Evolutionary conservation across 2,797 vertebrate genomes (phyloP).

Genomic region (Holocentrus rufus): DNA sequence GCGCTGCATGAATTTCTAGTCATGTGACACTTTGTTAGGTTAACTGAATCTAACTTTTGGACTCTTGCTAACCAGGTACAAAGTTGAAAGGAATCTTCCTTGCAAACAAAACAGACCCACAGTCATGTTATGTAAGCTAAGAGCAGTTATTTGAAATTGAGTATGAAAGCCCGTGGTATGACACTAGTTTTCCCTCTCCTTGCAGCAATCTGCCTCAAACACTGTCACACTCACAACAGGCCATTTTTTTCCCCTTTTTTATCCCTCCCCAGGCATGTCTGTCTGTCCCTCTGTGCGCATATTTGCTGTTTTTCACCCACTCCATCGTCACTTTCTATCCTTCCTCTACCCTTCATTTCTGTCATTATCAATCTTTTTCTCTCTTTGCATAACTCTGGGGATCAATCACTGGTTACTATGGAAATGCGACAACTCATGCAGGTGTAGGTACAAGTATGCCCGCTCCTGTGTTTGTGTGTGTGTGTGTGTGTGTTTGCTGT

Average conservation of each 20-base stretch:
- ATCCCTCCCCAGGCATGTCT: constrained; percentile 46
- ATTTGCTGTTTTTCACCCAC: constrained; percentile 55
- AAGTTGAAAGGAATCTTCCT: no score
- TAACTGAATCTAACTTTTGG: no score
- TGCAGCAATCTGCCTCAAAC: constrained; percentile 37
- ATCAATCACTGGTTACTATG: constrained; percentile 82
- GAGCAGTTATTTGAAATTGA: no score
- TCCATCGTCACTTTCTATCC: constrained; percentile 47
- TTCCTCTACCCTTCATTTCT: constrained; percentile 35
- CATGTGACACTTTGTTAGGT: no score
- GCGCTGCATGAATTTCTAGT: no score
- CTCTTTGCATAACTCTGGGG: constrained; percentile 68
- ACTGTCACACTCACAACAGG: constrained; percentile 39
- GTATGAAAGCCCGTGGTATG: no score
- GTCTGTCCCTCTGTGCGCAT: constrained; percentile 33
- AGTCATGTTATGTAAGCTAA: no score
- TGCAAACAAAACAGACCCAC: no score
- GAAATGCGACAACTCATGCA: constrained; percentile 73
- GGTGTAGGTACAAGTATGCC: constrained; percentile 39
- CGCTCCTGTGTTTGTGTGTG: constrained; percentile 3
- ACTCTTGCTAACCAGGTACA: no score
- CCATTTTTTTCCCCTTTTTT: constrained; percentile 54
- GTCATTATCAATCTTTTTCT: constrained; percentile 68
- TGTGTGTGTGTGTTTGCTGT: constrained; percentile 12
- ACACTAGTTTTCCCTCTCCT: no score